Base-by-base conservation (phyloP, 1,140 invertebrate genomes). In the Calliphora vicina region DNA sequence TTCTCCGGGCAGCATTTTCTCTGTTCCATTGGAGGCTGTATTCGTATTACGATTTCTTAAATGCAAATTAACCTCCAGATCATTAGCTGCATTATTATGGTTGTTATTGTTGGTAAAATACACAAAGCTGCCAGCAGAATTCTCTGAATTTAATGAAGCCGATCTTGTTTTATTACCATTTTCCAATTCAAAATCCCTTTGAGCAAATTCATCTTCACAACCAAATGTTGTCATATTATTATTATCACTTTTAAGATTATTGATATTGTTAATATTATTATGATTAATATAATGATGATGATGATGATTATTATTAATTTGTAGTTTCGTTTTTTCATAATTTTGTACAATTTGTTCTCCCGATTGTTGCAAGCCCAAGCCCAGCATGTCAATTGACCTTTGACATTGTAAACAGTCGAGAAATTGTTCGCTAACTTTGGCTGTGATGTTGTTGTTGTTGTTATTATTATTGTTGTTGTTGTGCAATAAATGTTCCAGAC, bases 341-440 rank as follows among this genome's bases (percentile, higher is more conserved):
- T 20, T 23, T 23, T 67, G 23, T 12, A 67, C 12, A 8, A 35
- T 50, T 3, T 50, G 4, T 23, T 23, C 23, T 25, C 17, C 20
- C 3, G 8, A 25, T 20, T 67, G 23, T 67, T 50, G 45, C 17
- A 6, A 74, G 74, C 42, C 92, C 92, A 23, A 94, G 86, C 81
- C 94, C 93, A n/a, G n/a, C n/a, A n/a, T n/a, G n/a, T n/a, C n/a
- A 42, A 93, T 94, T 67, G 92, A 92, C 87, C 94, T 94, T 93
- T 93, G 94, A 86, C 93, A 95, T 86, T 94, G 93, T 20, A 93
- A 92, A 86, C 95, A 96, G 86, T 93, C 93, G 74, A 95, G 90
- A 67, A 20, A 10, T 20, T 67, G 20, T 84, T 94, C 93, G 74
- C 8, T n/a, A n/a, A 17, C 50, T 57, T 92, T 91, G 43, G 92